Evolutionary conservation across 2,797 vertebrate species (phyloP).

Genomic region (Buphagus erythrorhynchus): DNA sequence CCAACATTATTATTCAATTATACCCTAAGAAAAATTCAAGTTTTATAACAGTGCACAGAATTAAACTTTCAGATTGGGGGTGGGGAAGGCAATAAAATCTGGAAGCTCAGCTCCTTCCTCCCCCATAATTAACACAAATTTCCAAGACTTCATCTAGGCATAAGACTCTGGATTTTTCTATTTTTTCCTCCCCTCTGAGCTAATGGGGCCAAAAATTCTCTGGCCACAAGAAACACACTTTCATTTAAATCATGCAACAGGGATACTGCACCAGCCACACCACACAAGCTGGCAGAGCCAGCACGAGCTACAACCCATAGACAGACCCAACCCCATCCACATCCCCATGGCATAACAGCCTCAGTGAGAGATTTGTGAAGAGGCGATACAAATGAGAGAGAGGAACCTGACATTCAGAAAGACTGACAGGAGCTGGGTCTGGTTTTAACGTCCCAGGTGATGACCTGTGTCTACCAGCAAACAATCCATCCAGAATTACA

Average conservation of each 20-base stretch:
- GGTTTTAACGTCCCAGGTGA: background rate
- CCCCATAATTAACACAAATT: background rate
- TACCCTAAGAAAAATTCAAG: background rate
- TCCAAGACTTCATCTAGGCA: background rate
- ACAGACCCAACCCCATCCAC: background rate
- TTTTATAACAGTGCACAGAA: conserved; percentile 3
- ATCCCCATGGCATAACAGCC: rapidly evolving
- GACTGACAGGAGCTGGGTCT: background rate
- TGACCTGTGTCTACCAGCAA: background rate
- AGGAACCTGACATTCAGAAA: background rate
- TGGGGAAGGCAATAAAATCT: background rate
- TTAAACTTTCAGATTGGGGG: background rate
- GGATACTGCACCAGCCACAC: background rate
- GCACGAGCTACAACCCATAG: background rate
- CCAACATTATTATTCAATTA: conserved; percentile 26
- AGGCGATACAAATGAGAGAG: background rate
- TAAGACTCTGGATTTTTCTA: background rate
- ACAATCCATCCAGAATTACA: background rate
- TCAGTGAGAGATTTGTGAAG: background rate
- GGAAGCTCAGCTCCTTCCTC: conserved; percentile 5
- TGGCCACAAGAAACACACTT: background rate
- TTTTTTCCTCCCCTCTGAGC: rapidly evolving
- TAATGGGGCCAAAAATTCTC: background rate
- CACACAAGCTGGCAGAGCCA: background rate
- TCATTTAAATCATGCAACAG: background rate